Evolutionary conservation across 30 jellyfish, hydroid and myxozoan genomes (phyloP), one percentile per base, ranked within the genome.

Genomic region (Catostylus mosaicus): DNA sequence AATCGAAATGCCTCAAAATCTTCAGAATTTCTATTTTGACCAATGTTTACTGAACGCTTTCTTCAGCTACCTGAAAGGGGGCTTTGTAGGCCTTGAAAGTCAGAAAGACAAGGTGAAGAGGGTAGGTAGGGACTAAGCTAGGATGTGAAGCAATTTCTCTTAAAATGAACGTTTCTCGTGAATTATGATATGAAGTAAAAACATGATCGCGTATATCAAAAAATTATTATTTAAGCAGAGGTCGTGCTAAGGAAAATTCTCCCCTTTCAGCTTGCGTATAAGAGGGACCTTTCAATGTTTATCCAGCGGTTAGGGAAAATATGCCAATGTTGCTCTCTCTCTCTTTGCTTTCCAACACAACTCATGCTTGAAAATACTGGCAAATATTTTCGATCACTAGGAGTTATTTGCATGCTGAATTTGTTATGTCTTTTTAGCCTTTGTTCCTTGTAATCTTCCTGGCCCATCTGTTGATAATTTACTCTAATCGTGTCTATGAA

Each of bases 401-500:
- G 16, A 6, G 54, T 43, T 43, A 6, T 16, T 16, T 16, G 54
- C 14, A 43, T 43, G 54, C 54, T 43, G 54, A 16, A 6, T 16
- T 16, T 43, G 54, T 6, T 6, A 6, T 16, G 8, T 16, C 54
- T 50, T 18, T 27, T 3, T 50, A 16, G 71, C 18, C 16, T 19
- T 59, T 24, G 38, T 20, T 23, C 38, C 38, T 59, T 18, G 38
- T 24, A 59, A 59, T 59, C 38, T 59, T 0, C 71, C 38, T 23
- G 71, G 37, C 16, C 56, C 56, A 43, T 43, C 56, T 43, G 56
- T 12, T 59, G 71, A 24, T 59, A 18, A 59, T 8, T 8, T 16
- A 18, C 71, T 59, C 26, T 20, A 59, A 59, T 59, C 40, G 3
- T 59, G 70, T 72, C 59, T 48, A 54, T 37, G 37, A 34, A 38